Evolutionary conservation across 2,113 vertebrate species (phyloP).

Genomic region (Zeus faber): DNA sequence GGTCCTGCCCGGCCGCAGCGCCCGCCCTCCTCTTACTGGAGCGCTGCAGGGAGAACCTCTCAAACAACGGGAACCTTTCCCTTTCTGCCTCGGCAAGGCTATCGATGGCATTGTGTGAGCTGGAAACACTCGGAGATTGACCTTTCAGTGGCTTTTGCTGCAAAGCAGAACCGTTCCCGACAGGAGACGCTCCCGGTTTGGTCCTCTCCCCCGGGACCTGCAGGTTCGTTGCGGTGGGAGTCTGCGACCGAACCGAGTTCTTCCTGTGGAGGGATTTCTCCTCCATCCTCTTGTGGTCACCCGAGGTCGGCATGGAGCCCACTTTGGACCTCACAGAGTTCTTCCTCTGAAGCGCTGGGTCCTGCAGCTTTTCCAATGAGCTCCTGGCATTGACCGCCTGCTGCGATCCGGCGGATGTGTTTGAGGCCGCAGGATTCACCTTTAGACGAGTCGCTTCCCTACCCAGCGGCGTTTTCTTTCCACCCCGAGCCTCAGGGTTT

Average conservation of each 20-base stretch:
- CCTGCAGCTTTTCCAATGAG: conserved; percentile 73
- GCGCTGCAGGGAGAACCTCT: conserved; percentile 35
- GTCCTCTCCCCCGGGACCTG: conserved; percentile 11
- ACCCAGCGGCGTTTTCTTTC: no score
- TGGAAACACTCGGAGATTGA: neutral
- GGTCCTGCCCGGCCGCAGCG: conserved; percentile 33
- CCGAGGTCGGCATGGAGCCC: conserved; percentile 6
- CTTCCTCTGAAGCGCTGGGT: conserved; percentile 32
- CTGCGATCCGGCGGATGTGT: conserved; percentile 17
- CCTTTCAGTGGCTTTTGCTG: conserved; percentile 19
- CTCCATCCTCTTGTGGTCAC: conserved; percentile 51
- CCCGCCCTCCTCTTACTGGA: conserved; percentile 42
- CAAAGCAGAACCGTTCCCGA: neutral
- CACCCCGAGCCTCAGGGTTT: conserved; percentile 14
- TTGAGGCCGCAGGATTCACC: conserved; percentile 3
- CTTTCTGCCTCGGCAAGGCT: conserved; percentile 21
- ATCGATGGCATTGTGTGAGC: conserved; percentile 7
- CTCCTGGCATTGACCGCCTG: conserved; percentile 62
- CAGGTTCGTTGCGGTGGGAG: conserved; percentile 7
- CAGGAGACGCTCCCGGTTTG: conserved; percentile 1
- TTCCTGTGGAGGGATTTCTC: conserved; percentile 47
- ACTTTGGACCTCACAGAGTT: conserved; percentile 39
- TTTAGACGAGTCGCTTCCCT: conserved; percentile 18
- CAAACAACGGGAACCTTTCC: conserved; percentile 14
- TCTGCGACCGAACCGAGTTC: conserved; percentile 21